phyloP scores from a whole-genome alignment of 2,888 invertebrate genomes.

The Drosophila testacea region DNA sequence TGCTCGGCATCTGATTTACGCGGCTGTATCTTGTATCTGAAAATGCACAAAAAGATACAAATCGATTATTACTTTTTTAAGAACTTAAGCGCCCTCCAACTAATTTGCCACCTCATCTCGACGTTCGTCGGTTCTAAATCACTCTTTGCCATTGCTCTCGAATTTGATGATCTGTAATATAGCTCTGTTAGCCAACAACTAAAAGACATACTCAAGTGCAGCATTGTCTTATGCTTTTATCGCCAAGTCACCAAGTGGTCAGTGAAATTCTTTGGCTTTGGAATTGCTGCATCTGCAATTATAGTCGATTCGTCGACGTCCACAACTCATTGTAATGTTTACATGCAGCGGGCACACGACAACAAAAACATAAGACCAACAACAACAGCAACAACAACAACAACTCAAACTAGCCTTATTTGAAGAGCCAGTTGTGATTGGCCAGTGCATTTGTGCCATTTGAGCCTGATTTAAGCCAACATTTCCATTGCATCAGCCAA shows the following conservation, averaged over 20 bases:
- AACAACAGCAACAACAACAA: conserved; percentile 8
- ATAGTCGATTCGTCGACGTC: conserved; percentile 42
- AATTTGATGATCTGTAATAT: conserved; percentile 14
- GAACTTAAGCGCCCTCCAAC: not conserved
- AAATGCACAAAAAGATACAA: conserved; percentile 20
- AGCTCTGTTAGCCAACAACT: conserved; percentile 48
- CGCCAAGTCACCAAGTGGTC: conserved; percentile 37
- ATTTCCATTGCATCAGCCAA: conserved; percentile 78
- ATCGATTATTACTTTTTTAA: not conserved
- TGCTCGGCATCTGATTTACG: conserved; percentile 87
- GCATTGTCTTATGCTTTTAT: conserved; percentile 67
- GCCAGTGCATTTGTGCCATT: conserved; percentile 24
- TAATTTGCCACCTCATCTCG: conserved; percentile 62
- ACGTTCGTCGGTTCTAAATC: conserved; percentile 51
- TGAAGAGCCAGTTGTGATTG: conserved; percentile 56
- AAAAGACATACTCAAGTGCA: conserved; percentile 43
- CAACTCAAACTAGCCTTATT: conserved; percentile 32
- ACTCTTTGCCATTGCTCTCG: conserved; percentile 36
- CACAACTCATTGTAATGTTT: conserved; percentile 49
- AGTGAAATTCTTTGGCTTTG: conserved; percentile 66
- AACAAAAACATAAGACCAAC: conserved; percentile 3
- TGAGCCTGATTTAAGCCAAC: conserved; percentile 64
- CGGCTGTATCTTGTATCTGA: conserved; percentile 83
- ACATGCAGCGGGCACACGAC: conserved; percentile 29
- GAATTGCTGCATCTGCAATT: conserved; percentile 81